These are phyloP conservation scores for Caenorhabditis drosophilae DNA, from an alignment of 2,888 invertebrate genomes.

Conservation along the genomic window DNA sequence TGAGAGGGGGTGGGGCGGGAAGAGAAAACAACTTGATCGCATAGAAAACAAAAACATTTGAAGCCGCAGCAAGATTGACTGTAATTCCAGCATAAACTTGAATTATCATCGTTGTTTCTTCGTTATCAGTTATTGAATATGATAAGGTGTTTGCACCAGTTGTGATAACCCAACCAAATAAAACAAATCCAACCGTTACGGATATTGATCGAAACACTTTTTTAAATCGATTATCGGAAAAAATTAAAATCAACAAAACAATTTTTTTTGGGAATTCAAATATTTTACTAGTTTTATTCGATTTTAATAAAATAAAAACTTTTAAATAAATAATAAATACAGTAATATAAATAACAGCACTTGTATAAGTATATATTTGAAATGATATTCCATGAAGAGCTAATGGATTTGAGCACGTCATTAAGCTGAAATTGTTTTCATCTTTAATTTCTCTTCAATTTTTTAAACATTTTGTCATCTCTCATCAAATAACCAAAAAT, in stretches of 20 bases:
- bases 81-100: constrained; percentile 46
- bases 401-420: constrained; percentile 34
- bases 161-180: constrained; percentile 40
- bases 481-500: constrained; percentile 18
- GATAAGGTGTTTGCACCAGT: constrained; percentile 30
- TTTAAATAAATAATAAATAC: constrained; percentile 26
- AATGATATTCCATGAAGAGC: constrained; percentile 28
- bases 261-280: constrained; percentile 27
- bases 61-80: constrained; percentile 37
- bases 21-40: constrained; percentile 33
- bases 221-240: constrained; percentile 39
- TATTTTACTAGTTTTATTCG: constrained; percentile 33
- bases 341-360: constrained; percentile 24
- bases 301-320: constrained; percentile 25
- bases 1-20: no score
- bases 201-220: constrained; percentile 38
- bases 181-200: constrained; percentile 35
- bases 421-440: constrained; percentile 23
- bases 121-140: constrained; percentile 13
- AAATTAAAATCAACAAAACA: no score
- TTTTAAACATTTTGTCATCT: constrained; percentile 8
- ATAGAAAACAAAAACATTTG: constrained; percentile 42
- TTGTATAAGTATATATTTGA: constrained; percentile 36
- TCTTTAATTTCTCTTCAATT: constrained; percentile 15
- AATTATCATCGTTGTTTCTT: constrained; percentile 15